A percentile compares a stretch with the other conserved stretches of the same genome.
Conservation (phyloP, 2,797 vertebrate genomes). For the Tolypeutes matacus region DNA sequence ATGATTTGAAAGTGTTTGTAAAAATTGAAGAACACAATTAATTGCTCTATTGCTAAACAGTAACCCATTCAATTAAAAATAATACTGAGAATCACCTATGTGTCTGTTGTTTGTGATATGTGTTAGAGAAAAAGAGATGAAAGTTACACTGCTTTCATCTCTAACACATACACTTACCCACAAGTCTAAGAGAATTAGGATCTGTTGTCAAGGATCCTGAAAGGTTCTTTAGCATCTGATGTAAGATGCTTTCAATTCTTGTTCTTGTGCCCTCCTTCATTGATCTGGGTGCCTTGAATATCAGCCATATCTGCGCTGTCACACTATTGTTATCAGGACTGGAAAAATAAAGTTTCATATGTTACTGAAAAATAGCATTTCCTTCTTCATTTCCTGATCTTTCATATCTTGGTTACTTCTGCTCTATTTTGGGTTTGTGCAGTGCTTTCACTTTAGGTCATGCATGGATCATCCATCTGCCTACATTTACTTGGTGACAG, state of each 20-base stretch:
- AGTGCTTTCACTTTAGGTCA: neutral
- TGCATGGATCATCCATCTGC: neutral
- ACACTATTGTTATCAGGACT: slow-evolving; percentile 68
- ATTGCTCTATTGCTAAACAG: neutral
- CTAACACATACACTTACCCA: slow-evolving; percentile 51
- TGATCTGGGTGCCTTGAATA: slow-evolving; percentile 72
- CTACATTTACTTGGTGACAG: neutral
- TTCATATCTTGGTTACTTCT: neutral
- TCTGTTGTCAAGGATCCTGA: slow-evolving; percentile 62
- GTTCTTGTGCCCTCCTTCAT: slow-evolving; percentile 56
- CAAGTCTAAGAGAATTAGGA: slow-evolving; percentile 63
- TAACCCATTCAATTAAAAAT: neutral
- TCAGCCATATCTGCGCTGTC: slow-evolving; percentile 75
- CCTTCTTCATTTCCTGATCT: neutral
- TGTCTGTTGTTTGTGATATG: neutral
- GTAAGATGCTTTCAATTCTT: slow-evolving; percentile 72
- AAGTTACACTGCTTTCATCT: neutral
- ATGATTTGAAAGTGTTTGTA: neutral
- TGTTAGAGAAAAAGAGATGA: neutral
- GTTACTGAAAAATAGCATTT: neutral
- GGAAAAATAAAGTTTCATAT: slow-evolving; percentile 48
- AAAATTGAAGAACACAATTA: slow-evolving; percentile 5
- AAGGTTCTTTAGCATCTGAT: slow-evolving; percentile 55
- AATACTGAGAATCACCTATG: neutral
- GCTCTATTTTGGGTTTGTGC: neutral